A percentile compares a stretch with the other conserved stretches of the same genome.
Evolutionary conservation across 2,113 vertebrate genomes (phyloP).

Genomic region (Dunckerocampus dactyliophorus): DNA sequence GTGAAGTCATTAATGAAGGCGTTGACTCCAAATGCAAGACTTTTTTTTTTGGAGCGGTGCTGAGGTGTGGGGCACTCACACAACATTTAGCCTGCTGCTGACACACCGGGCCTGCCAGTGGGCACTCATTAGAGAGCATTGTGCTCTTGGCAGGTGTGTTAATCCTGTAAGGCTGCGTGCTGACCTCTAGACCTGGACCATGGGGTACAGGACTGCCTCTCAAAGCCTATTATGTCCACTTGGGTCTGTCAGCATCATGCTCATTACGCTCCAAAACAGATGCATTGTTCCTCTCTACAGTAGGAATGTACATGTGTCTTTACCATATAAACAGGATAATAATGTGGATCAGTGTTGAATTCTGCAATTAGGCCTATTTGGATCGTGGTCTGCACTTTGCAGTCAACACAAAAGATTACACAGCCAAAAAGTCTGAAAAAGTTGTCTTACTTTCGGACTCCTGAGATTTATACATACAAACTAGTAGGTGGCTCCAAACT

Average conservation of each 20-base stretch:
- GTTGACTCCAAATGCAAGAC: slow-evolving; percentile 48
- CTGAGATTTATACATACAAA: too few relatives aligned
- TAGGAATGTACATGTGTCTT: background rate
- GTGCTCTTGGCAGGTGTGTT: slow-evolving; percentile 62
- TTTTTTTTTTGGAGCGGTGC: slow-evolving; percentile 30
- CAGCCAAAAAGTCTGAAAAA: too few relatives aligned
- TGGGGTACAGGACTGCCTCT: slow-evolving; percentile 50
- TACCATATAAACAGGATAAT: background rate
- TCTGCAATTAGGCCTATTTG: too few relatives aligned
- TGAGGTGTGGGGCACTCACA: slow-evolving; percentile 48
- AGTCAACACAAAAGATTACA: too few relatives aligned
- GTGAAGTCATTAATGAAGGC: slow-evolving; percentile 67
- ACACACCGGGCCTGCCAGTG: slow-evolving; percentile 27
- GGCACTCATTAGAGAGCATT: slow-evolving; percentile 60
- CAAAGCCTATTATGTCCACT: slow-evolving; percentile 42
- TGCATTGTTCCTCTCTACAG: background rate
- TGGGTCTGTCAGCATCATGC: slow-evolving; percentile 36
- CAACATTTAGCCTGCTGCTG: slow-evolving; percentile 43
- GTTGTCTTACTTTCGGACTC: too few relatives aligned
- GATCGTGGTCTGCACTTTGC: too few relatives aligned
- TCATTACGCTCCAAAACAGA: slow-evolving; percentile 24
- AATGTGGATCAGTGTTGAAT: too few relatives aligned
- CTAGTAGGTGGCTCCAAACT: too few relatives aligned
- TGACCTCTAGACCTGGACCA: slow-evolving; percentile 53
- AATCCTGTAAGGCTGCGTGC: slow-evolving; percentile 42